phyloP scores from a whole-genome alignment of 2,113 vertebrate species.

The Gadus chalcogrammus region DNA sequence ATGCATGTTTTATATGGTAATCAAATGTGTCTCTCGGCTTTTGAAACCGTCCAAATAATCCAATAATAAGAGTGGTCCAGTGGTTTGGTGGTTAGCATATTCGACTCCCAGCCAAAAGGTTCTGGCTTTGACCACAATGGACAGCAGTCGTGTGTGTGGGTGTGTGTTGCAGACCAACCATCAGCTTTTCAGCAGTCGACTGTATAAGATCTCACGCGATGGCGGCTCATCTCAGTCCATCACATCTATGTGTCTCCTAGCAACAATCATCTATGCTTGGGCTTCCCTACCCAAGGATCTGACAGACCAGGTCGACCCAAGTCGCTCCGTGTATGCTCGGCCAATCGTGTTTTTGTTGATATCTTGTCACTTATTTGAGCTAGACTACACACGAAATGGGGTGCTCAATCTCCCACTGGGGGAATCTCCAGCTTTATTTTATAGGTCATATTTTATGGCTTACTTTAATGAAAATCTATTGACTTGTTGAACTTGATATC shows the following conservation, averaged over 20 bases:
- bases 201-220: slow-evolving; percentile 22
- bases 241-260: background rate
- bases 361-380: no score
- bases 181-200: background rate
- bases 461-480: background rate
- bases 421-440: no score
- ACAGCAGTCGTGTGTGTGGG: background rate
- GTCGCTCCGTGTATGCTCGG: no score
- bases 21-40: no score
- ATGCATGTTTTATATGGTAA: no score
- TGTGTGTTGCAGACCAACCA: background rate
- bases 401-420: no score
- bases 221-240: slow-evolving; percentile 16
- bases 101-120: background rate
- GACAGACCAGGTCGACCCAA: no score
- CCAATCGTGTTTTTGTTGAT: no score
- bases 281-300: background rate
- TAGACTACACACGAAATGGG: no score
- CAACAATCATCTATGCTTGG: background rate
- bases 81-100: background rate
- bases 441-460: no score
- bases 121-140: background rate
- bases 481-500: background rate
- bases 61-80: background rate
- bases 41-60: no score